Evolutionary conservation across 2,888 invertebrate genomes (phyloP).

Genomic region (Mesoligia furuncula): DNA sequence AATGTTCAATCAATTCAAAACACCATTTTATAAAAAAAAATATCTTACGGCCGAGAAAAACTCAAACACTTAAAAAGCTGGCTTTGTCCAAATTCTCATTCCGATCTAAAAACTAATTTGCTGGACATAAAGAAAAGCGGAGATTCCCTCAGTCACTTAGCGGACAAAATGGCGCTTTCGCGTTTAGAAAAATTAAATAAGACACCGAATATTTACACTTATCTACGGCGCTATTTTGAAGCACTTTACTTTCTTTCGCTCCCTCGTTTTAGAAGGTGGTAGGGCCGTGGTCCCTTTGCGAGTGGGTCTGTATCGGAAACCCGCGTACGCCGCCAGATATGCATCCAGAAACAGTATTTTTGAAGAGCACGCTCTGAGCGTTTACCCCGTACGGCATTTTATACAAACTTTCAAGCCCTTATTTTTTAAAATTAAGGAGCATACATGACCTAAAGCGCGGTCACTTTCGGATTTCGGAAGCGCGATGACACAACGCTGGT

Average conservation of each 20-base stretch:
- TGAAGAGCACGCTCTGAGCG: too few species aligned
- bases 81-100: slow-evolving; percentile 32
- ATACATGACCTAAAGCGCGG: too few species aligned
- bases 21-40: slow-evolving; percentile 14
- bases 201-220: slow-evolving; percentile 82
- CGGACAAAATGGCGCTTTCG: slow-evolving; percentile 61
- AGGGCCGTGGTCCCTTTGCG: slow-evolving; percentile 53
- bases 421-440: too few species aligned
- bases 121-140: slow-evolving; percentile 42
- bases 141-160: slow-evolving; percentile 59
- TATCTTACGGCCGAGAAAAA: slow-evolving; percentile 6
- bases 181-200: slow-evolving; percentile 79
- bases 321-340: background rate
- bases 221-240: slow-evolving; percentile 78
- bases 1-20: slow-evolving; percentile 23
- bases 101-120: slow-evolving; percentile 57
- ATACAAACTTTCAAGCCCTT: too few species aligned
- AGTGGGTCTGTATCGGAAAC: slow-evolving; percentile 46
- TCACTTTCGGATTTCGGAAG: too few species aligned
- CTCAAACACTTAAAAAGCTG: slow-evolving; percentile 16
- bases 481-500: too few species aligned
- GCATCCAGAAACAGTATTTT: background rate
- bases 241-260: slow-evolving; percentile 78
- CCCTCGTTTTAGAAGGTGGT: slow-evolving; percentile 67
- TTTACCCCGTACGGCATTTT: too few species aligned